Conservation (phyloP, 2,113 vertebrate species). For the Onychostoma macrolepis region DNA sequence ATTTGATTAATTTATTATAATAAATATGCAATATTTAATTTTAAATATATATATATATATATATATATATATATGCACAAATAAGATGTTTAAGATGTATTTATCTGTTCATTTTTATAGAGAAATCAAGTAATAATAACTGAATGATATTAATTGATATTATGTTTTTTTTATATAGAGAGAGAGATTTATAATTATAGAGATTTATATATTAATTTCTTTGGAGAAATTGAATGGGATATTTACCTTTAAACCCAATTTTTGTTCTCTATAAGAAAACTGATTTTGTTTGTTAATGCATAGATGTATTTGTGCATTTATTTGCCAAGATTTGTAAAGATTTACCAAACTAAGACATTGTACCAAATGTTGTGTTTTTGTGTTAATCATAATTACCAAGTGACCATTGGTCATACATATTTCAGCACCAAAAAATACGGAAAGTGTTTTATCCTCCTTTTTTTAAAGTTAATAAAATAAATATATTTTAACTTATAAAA, state of each 20-base stretch:
- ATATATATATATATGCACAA: too few species aligned
- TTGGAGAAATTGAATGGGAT: not conserved
- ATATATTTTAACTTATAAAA: too few species aligned
- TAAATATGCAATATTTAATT: too few species aligned
- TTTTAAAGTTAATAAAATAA: too few species aligned
- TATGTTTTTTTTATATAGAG: too few species aligned
- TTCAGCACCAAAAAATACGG: not conserved
- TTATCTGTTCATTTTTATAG: too few species aligned
- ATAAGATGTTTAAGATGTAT: too few species aligned
- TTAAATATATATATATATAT: not conserved
- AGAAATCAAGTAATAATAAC: too few species aligned
- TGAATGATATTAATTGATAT: not conserved
- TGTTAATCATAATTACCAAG: not conserved
- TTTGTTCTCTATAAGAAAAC: not conserved
- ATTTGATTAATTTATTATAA: not conserved
- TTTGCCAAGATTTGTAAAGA: not conserved
- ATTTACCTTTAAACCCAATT: not conserved
- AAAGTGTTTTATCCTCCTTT: not conserved
- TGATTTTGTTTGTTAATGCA: not conserved
- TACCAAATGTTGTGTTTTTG: not conserved
- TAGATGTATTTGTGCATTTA: not conserved
- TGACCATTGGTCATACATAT: not conserved
- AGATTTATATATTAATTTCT: not conserved
- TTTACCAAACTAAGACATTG: not conserved
- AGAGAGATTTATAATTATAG: not conserved